Percentiles rank a stretch among this genome's conserved stretches.
phyloP scores from a whole-genome alignment of 1,140 invertebrate genomes.

The Neoseiulus cucumeris region DNA sequence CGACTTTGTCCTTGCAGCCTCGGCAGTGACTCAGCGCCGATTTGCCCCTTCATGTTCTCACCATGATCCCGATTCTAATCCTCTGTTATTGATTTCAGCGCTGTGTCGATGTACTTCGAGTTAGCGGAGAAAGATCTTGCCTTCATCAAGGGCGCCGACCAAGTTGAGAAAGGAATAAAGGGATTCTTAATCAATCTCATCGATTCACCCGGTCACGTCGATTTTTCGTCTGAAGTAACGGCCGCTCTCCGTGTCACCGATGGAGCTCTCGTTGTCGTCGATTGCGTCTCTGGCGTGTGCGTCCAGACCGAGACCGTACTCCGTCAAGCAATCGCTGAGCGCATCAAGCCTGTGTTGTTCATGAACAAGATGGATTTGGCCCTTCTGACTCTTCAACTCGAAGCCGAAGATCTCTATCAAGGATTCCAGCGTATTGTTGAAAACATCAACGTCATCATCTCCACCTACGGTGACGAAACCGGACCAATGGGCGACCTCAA shows the following conservation, averaged over 20 bases:
- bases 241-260: constrained; percentile 42
- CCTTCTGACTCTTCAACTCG: constrained; percentile 36
- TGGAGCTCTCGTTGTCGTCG: constrained; percentile 40
- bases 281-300: constrained; percentile 42
- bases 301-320: constrained; percentile 42
- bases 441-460: constrained; percentile 99
- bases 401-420: constrained; percentile 87
- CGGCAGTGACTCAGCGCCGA: too few species aligned
- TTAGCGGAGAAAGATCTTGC: constrained; percentile 30
- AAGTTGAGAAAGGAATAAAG: constrained; percentile 26
- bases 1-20: too few species aligned
- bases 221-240: constrained; percentile 41
- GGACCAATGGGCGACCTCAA: constrained; percentile 97
- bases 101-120: constrained; percentile 39
- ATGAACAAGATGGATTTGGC: constrained; percentile 45
- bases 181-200: constrained; percentile 42
- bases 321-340: constrained; percentile 39
- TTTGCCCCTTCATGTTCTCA: too few species aligned
- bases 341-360: constrained; percentile 41
- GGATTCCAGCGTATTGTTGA: constrained; percentile 99
- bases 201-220: constrained; percentile 41
- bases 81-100: constrained; percentile 26
- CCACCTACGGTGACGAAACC: constrained; percentile 89
- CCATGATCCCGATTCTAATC: too few species aligned
- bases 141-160: constrained; percentile 24